Evolutionary conservation across 2,113 vertebrate species (phyloP), one percentile per base, ranked within the genome.

Genomic region (Hypomesus transpacificus): DNA sequence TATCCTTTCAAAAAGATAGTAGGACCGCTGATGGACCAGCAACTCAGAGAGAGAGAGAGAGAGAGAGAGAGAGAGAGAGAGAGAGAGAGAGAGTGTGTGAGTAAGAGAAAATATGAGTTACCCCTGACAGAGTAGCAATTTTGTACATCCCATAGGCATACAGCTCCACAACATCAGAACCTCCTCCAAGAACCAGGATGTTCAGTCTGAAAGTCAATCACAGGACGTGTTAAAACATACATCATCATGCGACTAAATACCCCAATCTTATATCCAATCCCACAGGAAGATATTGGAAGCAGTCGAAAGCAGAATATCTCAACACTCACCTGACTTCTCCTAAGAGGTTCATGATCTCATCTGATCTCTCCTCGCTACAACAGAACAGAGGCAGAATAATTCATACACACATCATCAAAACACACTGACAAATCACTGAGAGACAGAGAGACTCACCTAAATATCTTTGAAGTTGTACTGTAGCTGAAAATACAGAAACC

Each of bases 101-200:
- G 50, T 1, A 60, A 22, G 14, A 22, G 18, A 26, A 26, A 26
- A 3, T 26, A 26, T n/a, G 31, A 69, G 0, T 77, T 91, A 99
- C 97, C 84, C 90, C 92, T 9, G 90, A 90, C 54, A 98, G 85
- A 24, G 93, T 93, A n/a, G 97, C 96, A 70, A 99, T 98, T 90
- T 95, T 98, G 90, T 98, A 99, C 93, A 99, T 98, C 34, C 97
- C 97, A 14, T 98, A 99, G 0, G 97, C 97, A 82, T 97, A 98
- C 74, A 99, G 93, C 79, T 98, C 97, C 83, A 98, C 94, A 80
- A 94, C 94, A 26, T 94, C 95, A 78, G 90, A 86, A 13, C 89
- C 90, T 76, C 96, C 95, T 76, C 97, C 97, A 51, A 98, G 91
- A 79, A 98, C 95, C 66, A 99, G 94, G 73, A 96, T 92, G 86